These are phyloP conservation scores for Caprella mutica DNA, from an alignment of 2,888 invertebrate species.

Conservation along the genomic window DNA sequence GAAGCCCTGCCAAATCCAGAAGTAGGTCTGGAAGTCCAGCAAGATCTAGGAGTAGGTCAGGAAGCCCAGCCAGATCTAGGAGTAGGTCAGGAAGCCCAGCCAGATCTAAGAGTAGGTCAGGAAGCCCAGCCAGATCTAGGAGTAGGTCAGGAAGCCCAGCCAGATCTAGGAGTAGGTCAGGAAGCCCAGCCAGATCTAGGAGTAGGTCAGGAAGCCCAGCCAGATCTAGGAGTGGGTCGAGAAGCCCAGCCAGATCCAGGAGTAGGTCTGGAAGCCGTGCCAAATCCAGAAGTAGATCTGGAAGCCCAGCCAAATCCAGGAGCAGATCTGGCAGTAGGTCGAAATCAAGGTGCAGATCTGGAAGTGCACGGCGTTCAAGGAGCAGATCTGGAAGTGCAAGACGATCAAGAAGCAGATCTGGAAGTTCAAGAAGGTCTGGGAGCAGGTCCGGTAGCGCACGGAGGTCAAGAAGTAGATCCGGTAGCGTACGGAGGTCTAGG, in stretches of 20 bases:
- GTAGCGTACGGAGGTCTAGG: not conserved
- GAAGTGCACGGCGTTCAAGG: constrained; percentile 18
- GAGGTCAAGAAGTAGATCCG: constrained; percentile 15
- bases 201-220: constrained; percentile 15
- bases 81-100: not conserved
- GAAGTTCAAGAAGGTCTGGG: constrained; percentile 7
- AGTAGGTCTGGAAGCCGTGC: constrained; percentile 11
- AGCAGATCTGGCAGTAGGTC: constrained; percentile 10
- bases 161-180: constrained; percentile 12
- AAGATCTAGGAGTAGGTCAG: constrained; percentile 12
- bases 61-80: constrained; percentile 1
- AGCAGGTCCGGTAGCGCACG: not conserved
- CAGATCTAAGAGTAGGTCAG: constrained; percentile 3
- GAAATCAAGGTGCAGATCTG: constrained; percentile 20
- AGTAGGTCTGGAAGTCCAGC: constrained; percentile 13
- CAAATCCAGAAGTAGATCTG: not conserved
- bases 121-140: constrained; percentile 7
- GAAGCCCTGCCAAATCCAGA: constrained; percentile 10
- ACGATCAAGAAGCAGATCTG: constrained; percentile 18
- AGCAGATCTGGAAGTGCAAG: constrained; percentile 9
- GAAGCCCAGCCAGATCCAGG: constrained; percentile 13
- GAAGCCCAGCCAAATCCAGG: not conserved
- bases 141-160: constrained; percentile 16
- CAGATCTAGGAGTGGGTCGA: constrained; percentile 12
- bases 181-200: constrained; percentile 6